Percentiles rank a stretch among this genome's conserved stretches.
phyloP scores from a whole-genome alignment of 2,113 vertebrate species.

The Heloderma charlesbogerti region DNA sequence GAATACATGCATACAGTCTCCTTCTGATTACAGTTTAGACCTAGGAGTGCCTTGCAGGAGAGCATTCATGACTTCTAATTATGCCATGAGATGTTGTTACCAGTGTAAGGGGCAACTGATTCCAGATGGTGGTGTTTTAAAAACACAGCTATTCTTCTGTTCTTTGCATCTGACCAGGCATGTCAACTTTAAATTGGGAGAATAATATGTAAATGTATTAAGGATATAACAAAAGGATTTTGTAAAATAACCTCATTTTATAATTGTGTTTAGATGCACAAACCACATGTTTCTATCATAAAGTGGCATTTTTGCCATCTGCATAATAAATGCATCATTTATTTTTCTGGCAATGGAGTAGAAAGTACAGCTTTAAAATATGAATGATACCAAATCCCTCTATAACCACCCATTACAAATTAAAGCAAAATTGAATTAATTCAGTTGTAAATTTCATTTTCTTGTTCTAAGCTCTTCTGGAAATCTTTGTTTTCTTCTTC shows the following conservation, averaged over 20 bases:
- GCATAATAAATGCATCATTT: background rate
- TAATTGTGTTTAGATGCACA: background rate
- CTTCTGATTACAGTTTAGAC: background rate
- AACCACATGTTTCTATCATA: background rate
- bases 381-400: background rate
- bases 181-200: background rate
- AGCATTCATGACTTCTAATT: background rate
- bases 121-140: background rate
- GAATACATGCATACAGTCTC: background rate
- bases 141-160: background rate
- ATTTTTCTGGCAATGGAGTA: background rate
- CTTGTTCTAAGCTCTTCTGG: background rate
- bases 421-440: background rate
- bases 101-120: background rate
- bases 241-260: background rate
- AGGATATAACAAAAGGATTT: background rate
- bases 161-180: background rate
- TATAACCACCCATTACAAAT: background rate
- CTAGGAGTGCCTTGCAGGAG: background rate
- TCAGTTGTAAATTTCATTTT: background rate
- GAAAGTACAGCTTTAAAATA: background rate
- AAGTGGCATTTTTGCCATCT: background rate
- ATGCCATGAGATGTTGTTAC: background rate
- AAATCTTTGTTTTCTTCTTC: too few relatives aligned
- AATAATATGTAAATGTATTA: background rate